A percentile compares a stretch with the other conserved stretches of the same genome.
Conservation (phyloP, 2,888 invertebrate genomes). For the Hedya salicella region DNA sequence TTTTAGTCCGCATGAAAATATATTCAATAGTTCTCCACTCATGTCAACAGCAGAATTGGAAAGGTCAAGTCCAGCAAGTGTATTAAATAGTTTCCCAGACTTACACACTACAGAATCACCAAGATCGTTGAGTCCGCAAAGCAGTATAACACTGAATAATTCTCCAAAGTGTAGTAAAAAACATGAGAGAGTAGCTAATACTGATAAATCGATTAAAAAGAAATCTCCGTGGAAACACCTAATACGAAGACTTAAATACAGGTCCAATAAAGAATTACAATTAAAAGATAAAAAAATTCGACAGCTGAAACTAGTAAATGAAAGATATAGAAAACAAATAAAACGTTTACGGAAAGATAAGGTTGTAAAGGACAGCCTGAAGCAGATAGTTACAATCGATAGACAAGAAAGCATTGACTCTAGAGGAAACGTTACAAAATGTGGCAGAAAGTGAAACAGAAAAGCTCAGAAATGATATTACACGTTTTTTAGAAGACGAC, state of each 20-base stretch:
- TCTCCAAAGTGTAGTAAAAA: no score
- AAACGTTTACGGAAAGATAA: not conserved
- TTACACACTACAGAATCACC: no score
- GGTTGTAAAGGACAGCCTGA: not conserved
- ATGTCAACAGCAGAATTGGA: no score
- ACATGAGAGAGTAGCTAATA: not conserved
- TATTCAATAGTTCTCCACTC: no score
- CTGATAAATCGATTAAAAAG: not conserved
- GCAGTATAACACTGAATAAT: no score
- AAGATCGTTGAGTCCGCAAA: no score
- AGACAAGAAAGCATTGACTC: no score
- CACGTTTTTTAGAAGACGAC: not conserved
- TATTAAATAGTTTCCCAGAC: no score
- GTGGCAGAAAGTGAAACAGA: not conserved
- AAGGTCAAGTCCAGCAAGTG: no score
- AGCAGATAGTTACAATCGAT: not conserved
- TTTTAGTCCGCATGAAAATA: no score
- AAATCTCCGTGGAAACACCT: not conserved
- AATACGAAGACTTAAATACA: not conserved
- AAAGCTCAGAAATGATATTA: not conserved
- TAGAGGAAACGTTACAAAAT: not conserved
- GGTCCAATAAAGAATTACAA: not conserved
- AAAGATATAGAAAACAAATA: constrained; percentile 1
- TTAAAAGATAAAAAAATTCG: not conserved
- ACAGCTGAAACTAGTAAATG: not conserved